These are phyloP conservation scores for Dufourea novaeangliae DNA, from an alignment of 1,140 invertebrate genomes.

Conservation along the genomic window DNA sequence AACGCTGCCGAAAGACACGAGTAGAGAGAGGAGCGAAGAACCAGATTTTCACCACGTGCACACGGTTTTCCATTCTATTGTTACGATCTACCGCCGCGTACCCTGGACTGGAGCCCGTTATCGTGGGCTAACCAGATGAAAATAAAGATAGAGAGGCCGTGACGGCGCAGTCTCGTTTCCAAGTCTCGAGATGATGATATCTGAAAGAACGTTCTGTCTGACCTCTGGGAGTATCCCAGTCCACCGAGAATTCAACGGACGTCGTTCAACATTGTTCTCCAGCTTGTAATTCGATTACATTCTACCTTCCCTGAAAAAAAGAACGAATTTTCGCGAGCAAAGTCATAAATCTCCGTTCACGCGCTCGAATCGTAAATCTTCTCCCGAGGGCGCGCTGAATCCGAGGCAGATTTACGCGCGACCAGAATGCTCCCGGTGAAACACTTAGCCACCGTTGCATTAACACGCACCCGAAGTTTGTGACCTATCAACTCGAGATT, in stretches of 20 bases:
- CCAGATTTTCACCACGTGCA: not conserved
- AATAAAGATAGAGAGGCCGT: not conserved
- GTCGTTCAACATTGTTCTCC: not conserved
- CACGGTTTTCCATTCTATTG: slow-evolving; percentile 19
- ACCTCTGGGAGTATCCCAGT: not conserved
- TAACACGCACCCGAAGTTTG: not conserved
- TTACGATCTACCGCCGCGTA: not conserved
- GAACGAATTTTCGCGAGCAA: not conserved
- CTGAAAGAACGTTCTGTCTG: not conserved
- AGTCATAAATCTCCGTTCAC: slow-evolving; percentile 9
- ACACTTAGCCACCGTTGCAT: slow-evolving; percentile 6
- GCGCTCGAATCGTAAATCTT: not conserved
- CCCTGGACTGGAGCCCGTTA: not conserved
- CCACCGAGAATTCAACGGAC: not conserved
- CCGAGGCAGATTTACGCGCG: not conserved
- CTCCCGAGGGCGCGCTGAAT: not conserved
- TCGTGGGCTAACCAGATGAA: slow-evolving; percentile 4
- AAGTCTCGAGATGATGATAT: not conserved
- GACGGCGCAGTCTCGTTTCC: not conserved
- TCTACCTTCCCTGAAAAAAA: not conserved
- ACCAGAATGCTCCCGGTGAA: not conserved
- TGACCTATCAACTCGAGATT: not conserved
- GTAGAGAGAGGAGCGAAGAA: not conserved
- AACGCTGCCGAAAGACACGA: no score
- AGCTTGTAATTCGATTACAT: not conserved